These are phyloP conservation scores for Agrilus planipennis DNA, from an alignment of 1,140 invertebrate genomes.

Conservation along the genomic window DNA sequence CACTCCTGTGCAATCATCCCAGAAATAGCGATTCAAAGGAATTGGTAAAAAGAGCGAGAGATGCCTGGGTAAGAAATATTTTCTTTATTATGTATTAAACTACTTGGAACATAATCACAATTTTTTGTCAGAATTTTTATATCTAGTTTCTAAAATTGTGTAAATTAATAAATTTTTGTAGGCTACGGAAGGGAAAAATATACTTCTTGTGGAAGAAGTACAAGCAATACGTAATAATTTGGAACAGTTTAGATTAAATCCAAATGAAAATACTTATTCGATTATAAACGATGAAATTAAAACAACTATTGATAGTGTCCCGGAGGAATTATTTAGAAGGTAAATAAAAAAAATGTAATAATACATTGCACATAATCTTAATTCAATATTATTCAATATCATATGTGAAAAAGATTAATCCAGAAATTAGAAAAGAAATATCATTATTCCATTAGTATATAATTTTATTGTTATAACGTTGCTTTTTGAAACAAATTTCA, in stretches of 20 bases:
- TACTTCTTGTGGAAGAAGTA: slow-evolving; percentile 39
- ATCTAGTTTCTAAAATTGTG: too few species aligned
- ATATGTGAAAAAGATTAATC: too few species aligned
- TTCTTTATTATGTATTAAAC: too few species aligned
- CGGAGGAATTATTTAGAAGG: slow-evolving; percentile 43
- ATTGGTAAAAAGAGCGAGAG: slow-evolving; percentile 56
- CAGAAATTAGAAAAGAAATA: too few species aligned
- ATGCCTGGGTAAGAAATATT: slow-evolving; percentile 52
- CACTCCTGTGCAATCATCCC: slow-evolving; percentile 70
- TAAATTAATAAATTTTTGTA: slow-evolving; percentile 13
- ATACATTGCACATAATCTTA: too few species aligned
- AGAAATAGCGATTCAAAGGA: slow-evolving; percentile 60
- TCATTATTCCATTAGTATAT: too few species aligned
- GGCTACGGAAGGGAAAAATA: slow-evolving; percentile 38
- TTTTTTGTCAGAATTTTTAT: too few species aligned
- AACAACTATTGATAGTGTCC: slow-evolving; percentile 34
- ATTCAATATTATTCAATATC: too few species aligned
- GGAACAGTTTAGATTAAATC: slow-evolving; percentile 18
- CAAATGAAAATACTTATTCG: neutral
- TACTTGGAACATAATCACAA: too few species aligned
- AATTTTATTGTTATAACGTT: too few species aligned
- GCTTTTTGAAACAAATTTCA: too few species aligned
- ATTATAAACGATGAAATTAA: neutral
- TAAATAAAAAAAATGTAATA: too few species aligned
- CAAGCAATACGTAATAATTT: slow-evolving; percentile 37